Evolutionary conservation across 1,140 invertebrate genomes (phyloP).

Genomic region (Anoplolepis gracilipes): DNA sequence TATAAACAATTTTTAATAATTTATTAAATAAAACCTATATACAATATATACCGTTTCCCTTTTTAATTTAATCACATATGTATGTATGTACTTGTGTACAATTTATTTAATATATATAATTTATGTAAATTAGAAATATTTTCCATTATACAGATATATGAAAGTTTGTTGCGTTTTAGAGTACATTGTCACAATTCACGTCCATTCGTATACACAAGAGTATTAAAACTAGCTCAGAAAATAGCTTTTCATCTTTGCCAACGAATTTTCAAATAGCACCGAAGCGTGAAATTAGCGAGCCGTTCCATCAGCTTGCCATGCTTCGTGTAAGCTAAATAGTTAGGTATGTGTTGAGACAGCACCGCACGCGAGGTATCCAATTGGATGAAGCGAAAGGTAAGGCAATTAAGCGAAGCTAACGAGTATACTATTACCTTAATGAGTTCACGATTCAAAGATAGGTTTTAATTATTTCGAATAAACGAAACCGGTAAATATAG

Average conservation of each 20-base stretch:
- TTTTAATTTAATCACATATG: not conserved
- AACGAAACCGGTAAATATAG: conserved; percentile 18
- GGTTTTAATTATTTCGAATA: conserved; percentile 69
- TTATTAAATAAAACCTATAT: too few relatives aligned
- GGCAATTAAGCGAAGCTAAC: conserved; percentile 69
- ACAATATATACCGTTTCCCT: too few relatives aligned
- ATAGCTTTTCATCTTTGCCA: conserved; percentile 38
- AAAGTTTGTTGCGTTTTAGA: not conserved
- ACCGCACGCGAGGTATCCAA: conserved; percentile 23
- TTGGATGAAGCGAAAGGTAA: conserved; percentile 39
- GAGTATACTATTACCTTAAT: conserved; percentile 55
- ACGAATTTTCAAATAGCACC: conserved; percentile 68
- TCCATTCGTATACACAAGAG: not conserved
- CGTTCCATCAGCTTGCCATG: conserved; percentile 53
- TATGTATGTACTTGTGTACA: too few relatives aligned
- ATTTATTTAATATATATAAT: not conserved
- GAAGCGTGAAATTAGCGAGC: conserved; percentile 73
- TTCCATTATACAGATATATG: not conserved
- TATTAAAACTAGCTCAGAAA: conserved; percentile 5
- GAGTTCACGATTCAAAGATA: conserved; percentile 54
- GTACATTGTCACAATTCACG: not conserved
- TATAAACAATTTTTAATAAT: not conserved
- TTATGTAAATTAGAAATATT: not conserved
- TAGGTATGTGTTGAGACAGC: conserved; percentile 30
- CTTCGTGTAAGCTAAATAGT: conserved; percentile 63